These are phyloP conservation scores for Ascaphus truei DNA, from an alignment of 2,113 vertebrate species.

Conservation along the genomic window DNA sequence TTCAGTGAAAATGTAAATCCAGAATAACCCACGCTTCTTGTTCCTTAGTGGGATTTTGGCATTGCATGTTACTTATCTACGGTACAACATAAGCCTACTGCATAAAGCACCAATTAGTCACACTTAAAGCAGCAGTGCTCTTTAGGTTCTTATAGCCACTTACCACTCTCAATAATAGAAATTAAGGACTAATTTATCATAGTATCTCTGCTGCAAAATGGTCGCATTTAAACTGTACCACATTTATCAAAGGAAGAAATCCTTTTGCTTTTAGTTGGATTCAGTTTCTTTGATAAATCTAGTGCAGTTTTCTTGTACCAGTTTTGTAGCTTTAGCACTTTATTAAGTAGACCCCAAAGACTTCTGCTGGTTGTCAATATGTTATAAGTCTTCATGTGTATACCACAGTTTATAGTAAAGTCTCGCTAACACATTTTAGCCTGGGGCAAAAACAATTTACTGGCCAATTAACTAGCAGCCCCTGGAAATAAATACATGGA, in stretches of 20 bases:
- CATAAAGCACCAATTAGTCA: neutral
- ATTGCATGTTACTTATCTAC: neutral
- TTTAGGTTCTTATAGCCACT: neutral
- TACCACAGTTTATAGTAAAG: too few species aligned
- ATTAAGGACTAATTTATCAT: neutral
- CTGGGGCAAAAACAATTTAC: too few species aligned
- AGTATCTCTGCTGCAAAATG: neutral
- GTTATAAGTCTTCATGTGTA: too few species aligned
- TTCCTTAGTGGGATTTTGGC: slow-evolving; percentile 15
- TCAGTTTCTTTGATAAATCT: neutral
- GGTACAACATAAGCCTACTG: neutral
- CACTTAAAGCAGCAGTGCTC: neutral
- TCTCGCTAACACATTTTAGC: too few species aligned
- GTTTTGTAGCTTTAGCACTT: too few species aligned
- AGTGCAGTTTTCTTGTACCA: too few species aligned
- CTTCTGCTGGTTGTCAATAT: too few species aligned
- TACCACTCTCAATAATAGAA: neutral
- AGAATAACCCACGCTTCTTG: slow-evolving; percentile 16
- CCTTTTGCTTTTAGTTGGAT: neutral
- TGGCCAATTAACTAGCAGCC: too few species aligned
- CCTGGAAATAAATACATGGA: too few species aligned
- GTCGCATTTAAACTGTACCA: neutral
- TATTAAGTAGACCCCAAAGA: too few species aligned
- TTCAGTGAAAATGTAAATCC: slow-evolving; percentile 4
- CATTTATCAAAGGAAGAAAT: neutral